Percentiles rank a stretch among this genome's conserved stretches.
Evolutionary conservation across 2,113 vertebrate genomes (phyloP).

Genomic region (Prionailurus bengalensis): DNA sequence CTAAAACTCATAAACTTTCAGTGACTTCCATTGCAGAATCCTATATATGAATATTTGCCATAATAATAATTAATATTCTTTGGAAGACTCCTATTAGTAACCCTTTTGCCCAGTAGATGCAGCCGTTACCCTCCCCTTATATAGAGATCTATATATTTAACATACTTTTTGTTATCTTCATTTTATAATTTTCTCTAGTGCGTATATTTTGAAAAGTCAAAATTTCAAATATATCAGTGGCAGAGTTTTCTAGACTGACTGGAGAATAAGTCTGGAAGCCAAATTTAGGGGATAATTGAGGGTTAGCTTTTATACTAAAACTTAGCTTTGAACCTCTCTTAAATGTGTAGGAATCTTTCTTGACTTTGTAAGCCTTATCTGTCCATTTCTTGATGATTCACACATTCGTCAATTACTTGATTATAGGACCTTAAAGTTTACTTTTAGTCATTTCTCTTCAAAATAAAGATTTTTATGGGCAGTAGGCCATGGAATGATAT

Average conservation of each 20-base stretch:
- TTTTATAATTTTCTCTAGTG: conserved; percentile 12
- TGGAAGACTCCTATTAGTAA: neutral
- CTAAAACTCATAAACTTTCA: neutral
- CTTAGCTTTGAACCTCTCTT: neutral
- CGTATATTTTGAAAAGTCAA: neutral
- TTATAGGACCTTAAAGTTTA: neutral
- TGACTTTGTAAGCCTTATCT: neutral
- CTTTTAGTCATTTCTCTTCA: neutral
- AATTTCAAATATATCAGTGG: neutral
- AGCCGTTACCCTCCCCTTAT: neutral
- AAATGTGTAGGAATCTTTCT: neutral
- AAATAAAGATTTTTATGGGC: neutral
- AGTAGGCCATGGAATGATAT: neutral
- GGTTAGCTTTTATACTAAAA: conserved; percentile 12
- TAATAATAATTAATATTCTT: neutral
- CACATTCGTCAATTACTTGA: neutral
- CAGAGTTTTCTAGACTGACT: neutral
- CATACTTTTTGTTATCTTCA: neutral
- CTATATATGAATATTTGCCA: neutral
- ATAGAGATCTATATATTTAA: neutral
- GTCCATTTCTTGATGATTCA: neutral
- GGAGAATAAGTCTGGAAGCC: conserved; percentile 9
- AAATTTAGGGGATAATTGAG: neutral
- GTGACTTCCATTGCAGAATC: neutral
- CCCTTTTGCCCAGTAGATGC: neutral